These are phyloP conservation scores for Capreolus pygargus DNA, from an alignment of 2,113 vertebrate species.

Conservation along the genomic window DNA sequence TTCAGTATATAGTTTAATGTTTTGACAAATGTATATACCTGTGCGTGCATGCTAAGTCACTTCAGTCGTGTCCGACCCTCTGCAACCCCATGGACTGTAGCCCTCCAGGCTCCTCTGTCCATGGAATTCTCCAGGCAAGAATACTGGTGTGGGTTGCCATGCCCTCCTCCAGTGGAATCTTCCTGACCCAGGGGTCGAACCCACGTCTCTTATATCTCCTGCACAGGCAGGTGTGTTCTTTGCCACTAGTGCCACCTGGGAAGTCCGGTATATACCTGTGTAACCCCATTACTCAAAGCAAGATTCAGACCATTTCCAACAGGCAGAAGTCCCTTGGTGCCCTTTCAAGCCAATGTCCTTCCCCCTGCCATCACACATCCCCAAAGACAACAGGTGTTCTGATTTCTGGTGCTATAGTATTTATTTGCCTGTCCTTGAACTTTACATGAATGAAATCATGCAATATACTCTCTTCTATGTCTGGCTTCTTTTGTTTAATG, in stretches of 20 bases:
- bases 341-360: not conserved
- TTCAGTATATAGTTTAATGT: not conserved
- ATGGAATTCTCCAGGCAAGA: not conserved
- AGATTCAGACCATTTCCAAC: not conserved
- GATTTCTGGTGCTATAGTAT: not conserved
- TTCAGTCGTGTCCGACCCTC: not conserved
- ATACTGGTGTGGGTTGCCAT: not conserved
- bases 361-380: not conserved
- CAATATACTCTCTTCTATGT: not conserved
- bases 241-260: not conserved
- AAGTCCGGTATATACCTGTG: not conserved
- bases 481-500: not conserved
- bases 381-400: not conserved
- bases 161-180: not conserved
- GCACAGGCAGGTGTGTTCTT: not conserved
- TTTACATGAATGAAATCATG: not conserved
- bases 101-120: not conserved
- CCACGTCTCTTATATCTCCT: not conserved
- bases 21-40: not conserved
- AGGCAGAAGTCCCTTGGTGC: not conserved
- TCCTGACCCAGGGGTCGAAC: not conserved
- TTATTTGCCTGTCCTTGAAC: not conserved
- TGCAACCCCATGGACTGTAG: not conserved
- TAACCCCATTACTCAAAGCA: not conserved
- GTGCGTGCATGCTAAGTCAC: not conserved